Base-by-base conservation (phyloP, 2,113 vertebrate genomes). In the Zosterops lateralis region DNA sequence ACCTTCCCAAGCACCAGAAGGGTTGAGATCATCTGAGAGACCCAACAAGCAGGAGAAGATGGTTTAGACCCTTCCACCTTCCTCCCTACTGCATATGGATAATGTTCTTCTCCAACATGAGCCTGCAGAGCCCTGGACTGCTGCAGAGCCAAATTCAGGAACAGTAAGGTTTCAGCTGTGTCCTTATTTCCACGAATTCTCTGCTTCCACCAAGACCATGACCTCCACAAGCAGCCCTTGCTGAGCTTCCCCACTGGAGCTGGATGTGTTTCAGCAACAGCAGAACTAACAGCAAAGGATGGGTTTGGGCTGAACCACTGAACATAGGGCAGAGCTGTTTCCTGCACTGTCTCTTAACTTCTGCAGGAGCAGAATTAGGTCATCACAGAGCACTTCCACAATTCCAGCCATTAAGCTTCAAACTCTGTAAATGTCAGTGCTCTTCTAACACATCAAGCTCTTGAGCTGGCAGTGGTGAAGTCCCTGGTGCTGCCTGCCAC, bases 21-120 rank as follows among this genome's bases (percentile, higher is more conserved):
- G 6, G 11, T 4, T 45, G 32, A 18, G 25, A 45, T 75, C 7
- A 7, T 53, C 42, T 62, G 15, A 15, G 26, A 54, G 17, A 75
- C 34, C 22, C 62, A 77, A 28, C 9, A 53, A 29, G 16, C 42
- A 54, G 14, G 28, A 75, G 28, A 15, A 34, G 16, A 34, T 54
- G 28, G 38, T 38, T 64, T 31, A 44, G 61, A 47, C 11, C 7
- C n/a, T 66, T 60, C 20, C 29, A 48, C 64, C 50, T 47, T 66
- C 17, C 22, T 61, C 47, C 47, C 18, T 42, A 34, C 16, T 1
- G 1, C 31, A 40, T 1, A n/a, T 0, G 0, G 61, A n/a, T 11
- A n/a, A 61, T 0, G 1, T 17, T 87, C 10, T 45, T 70, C 47
- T 34, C 48, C 10, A 3, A 26, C n/a, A 50, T 0, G 9, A 72